Evolutionary conservation across 30 jellyfish, hydroid and myxozoan genomes (phyloP).

Genomic region (Turritopsis dohrnii): DNA sequence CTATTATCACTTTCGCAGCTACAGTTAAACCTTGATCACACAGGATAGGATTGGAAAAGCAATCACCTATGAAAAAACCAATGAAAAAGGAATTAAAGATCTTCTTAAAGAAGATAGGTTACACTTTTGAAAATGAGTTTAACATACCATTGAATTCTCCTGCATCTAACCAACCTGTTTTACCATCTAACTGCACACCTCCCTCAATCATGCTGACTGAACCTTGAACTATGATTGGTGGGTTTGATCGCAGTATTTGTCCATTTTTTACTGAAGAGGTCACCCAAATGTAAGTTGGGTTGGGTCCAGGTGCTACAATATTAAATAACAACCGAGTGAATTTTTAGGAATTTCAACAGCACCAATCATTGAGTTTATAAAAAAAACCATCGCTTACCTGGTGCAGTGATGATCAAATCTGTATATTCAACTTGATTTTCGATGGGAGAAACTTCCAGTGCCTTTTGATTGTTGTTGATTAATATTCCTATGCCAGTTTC

Average conservation of each 20-base stretch:
- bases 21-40: conserved; percentile 95
- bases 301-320: conserved; percentile 89
- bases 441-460: conserved; percentile 59
- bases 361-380: no score
- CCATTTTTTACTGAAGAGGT: conserved; percentile 58
- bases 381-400: conserved; percentile 36
- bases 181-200: conserved; percentile 65
- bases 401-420: conserved; percentile 78
- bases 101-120: not conserved
- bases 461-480: conserved; percentile 68
- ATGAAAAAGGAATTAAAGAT: not conserved
- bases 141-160: conserved; percentile 89
- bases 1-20: conserved; percentile 62
- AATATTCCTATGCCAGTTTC: conserved; percentile 71
- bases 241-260: conserved; percentile 78
- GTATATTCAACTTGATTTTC: conserved; percentile 82
- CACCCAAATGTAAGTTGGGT: conserved; percentile 89
- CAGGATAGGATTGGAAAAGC: conserved; percentile 83
- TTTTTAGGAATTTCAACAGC: not conserved
- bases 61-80: conserved; percentile 54
- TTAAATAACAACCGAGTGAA: not conserved
- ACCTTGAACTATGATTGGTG: conserved; percentile 58
- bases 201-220: conserved; percentile 38
- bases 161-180: conserved; percentile 69
- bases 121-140: not conserved